Percentiles rank a stretch among this genome's conserved stretches.
Evolutionary conservation across 2,113 vertebrate genomes (phyloP).

Genomic region (Lepisosteus oculatus): DNA sequence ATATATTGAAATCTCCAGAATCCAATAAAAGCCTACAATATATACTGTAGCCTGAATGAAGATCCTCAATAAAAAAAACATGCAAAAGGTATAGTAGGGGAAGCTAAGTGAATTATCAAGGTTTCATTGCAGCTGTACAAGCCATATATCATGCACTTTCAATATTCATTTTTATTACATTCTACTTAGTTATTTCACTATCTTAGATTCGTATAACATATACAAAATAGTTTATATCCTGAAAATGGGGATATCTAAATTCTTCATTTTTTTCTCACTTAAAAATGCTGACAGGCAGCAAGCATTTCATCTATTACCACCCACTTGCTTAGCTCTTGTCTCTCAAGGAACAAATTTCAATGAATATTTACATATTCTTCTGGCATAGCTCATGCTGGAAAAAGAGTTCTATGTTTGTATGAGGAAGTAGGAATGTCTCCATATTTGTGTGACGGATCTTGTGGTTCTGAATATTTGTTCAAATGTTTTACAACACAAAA

Average conservation of each 20-base stretch:
- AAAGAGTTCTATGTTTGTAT: slow-evolving; percentile 7
- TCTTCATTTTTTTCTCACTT: slow-evolving; percentile 9
- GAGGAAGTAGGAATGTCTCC: slow-evolving; percentile 7
- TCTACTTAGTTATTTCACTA: slow-evolving; percentile 10
- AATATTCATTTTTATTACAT: slow-evolving; percentile 16
- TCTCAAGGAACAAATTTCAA: slow-evolving; percentile 17
- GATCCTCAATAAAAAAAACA: slow-evolving; percentile 28
- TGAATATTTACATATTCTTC: slow-evolving; percentile 42
- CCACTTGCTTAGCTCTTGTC: slow-evolving; percentile 30
- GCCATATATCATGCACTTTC: slow-evolving; percentile 1
- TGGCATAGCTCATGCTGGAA: slow-evolving; percentile 26
- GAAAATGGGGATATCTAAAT: slow-evolving; percentile 15
- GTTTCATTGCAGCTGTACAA: background rate
- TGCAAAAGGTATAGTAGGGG: slow-evolving; percentile 20
- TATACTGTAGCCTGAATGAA: slow-evolving; percentile 25
- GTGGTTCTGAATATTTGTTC: slow-evolving; percentile 11
- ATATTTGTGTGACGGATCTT: slow-evolving; percentile 11
- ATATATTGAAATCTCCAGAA: slow-evolving; percentile 35
- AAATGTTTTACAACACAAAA: background rate
- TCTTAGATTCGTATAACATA: slow-evolving; percentile 14
- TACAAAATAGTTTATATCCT: slow-evolving; percentile 9
- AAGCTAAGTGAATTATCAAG: slow-evolving; percentile 9
- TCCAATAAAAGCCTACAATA: slow-evolving; percentile 42
- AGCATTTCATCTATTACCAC: slow-evolving; percentile 18
- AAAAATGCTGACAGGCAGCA: slow-evolving; percentile 17